Conservation (phyloP, 2,797 vertebrate species). For the Bucorvus abyssinicus region DNA sequence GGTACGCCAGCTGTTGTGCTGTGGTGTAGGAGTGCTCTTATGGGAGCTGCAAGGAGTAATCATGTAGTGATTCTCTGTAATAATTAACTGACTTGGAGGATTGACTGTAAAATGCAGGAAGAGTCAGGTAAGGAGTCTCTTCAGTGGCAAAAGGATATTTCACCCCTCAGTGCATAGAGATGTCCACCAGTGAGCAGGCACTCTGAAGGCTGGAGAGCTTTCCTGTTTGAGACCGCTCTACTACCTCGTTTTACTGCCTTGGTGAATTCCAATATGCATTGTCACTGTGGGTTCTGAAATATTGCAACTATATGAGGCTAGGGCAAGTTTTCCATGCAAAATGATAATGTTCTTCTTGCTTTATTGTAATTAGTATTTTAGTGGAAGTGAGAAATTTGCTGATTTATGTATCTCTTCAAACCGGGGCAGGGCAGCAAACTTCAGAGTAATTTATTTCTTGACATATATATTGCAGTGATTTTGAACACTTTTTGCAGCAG, state of each 20-base stretch:
- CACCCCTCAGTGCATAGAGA: background rate
- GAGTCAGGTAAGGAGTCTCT: background rate
- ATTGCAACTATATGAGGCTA: background rate
- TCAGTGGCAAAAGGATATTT: background rate
- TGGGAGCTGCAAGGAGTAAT: background rate
- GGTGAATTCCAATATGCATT: background rate
- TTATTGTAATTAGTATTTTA: constrained; percentile 41
- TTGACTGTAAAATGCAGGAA: rapidly evolving
- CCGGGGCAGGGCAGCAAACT: constrained; percentile 24
- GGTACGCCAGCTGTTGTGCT: background rate
- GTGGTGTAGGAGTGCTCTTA: background rate
- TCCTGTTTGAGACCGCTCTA: background rate
- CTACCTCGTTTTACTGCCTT: background rate
- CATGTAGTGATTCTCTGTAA: rapidly evolving
- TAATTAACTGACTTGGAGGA: background rate
- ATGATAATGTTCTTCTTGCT: constrained; percentile 30
- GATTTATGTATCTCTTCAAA: constrained; percentile 48
- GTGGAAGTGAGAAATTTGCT: constrained; percentile 18
- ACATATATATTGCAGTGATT: constrained; percentile 12
- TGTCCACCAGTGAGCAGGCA: background rate
- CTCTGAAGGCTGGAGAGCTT: background rate
- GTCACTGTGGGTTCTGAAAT: background rate
- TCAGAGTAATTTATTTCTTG: constrained; percentile 44
- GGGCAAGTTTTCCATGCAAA: background rate
- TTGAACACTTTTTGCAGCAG: constrained; percentile 7